Evolutionary conservation across 2,113 vertebrate species (phyloP), one percentile per base, ranked within the genome.

Genomic region (Indicator indicator): DNA sequence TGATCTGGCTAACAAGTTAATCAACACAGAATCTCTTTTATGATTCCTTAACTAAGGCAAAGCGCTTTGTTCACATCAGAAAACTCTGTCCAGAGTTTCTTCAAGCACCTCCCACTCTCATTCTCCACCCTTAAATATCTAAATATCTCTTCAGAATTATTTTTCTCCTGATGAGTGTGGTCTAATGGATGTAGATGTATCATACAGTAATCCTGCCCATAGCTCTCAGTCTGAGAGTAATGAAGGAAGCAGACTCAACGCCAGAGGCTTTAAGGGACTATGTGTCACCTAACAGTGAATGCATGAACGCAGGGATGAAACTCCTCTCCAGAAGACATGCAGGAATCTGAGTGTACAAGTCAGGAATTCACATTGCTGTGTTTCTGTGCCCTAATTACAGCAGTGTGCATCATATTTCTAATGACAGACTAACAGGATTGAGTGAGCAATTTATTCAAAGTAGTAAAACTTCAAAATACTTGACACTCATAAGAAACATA

Each of bases 401-500:
- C 36, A 67, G 33, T 0, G 0, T 30, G 44, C 15, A 6, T 44
- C 48, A 11, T 36, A 59, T 74, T 76, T 74, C 65, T 40, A 74
- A 74, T 16, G 15, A 24, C 19, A 74, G 32, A 48, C 36, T 48
- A 56, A 27, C 24, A 36, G 17, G 24, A 68, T 12, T 74, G 44
- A 58, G 36, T 69, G 12, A 71, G 28, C 86, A 77, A 71, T 77
- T 38, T 67, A 84, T 50, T 95, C 12, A 64, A 74, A 58, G 50
- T 40, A 77, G 38, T 88, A 44, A 76, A 91, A 76, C 20, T 86
- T 73, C 27, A 28, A 69, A 84, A 90, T 64, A 64, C 2, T 88
- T 58, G 83, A 76, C 55, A 50, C 5, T 83, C n/a, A 1, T 78
- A 32, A 14, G 9, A 89, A 80, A 89, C 95, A 12, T 98, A 98